Evolutionary conservation across 2,113 vertebrate genomes (phyloP).

Genomic region (Anoplopoma fimbria): DNA sequence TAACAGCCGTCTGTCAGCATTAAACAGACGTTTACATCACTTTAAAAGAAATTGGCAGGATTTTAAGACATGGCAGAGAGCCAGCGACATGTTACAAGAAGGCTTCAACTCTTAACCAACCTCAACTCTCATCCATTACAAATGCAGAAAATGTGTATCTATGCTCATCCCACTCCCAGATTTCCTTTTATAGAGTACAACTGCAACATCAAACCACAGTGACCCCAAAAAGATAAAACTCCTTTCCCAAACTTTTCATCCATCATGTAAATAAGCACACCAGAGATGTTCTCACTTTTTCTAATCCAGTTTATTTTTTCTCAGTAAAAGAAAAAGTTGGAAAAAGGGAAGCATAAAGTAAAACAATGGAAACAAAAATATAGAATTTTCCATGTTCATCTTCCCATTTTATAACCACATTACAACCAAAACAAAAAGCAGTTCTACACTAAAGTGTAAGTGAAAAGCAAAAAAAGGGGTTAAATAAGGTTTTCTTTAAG

Average conservation of each 20-base stretch:
- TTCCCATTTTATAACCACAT: constrained; percentile 70
- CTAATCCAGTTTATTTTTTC: constrained; percentile 94
- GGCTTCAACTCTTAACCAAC: neutral
- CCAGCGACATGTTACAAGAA: constrained; percentile 11
- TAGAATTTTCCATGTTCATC: constrained; percentile 79
- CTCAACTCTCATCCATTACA: neutral
- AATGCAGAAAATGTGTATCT: neutral
- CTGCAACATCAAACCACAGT: neutral
- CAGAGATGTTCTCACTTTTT: constrained; percentile 75
- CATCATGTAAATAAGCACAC: constrained; percentile 56
- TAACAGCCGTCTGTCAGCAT: constrained; percentile 42
- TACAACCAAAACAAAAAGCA: constrained; percentile 93
- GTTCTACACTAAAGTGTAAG: constrained; percentile 93
- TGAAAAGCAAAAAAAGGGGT: constrained; percentile 93
- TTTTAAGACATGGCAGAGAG: constrained; percentile 20
- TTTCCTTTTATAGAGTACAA: neutral
- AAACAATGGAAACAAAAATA: constrained; percentile 78
- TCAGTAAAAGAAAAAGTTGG: constrained; percentile 90
- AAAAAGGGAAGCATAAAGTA: constrained; percentile 61
- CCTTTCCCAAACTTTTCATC: neutral
- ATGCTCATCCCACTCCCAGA: neutral
- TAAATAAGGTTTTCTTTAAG: constrained; percentile 95
- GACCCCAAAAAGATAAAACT: neutral
- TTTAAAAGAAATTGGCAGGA: constrained; percentile 39
- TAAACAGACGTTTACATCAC: constrained; percentile 54